These are phyloP conservation scores for Siphlonurus alternatus DNA, from an alignment of 2,888 invertebrate species.

Conservation along the genomic window DNA sequence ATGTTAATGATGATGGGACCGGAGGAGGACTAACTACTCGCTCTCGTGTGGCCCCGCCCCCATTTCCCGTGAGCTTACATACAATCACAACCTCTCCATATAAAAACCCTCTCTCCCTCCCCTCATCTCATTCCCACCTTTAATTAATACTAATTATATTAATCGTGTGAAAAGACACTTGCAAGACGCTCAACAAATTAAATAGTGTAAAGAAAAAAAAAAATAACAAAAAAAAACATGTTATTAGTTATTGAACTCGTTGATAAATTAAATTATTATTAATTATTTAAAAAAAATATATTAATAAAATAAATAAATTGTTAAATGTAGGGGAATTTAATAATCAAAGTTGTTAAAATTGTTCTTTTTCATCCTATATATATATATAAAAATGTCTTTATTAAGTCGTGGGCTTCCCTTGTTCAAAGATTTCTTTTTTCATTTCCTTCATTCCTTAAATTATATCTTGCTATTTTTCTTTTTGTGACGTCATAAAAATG, in stretches of 20 bases:
- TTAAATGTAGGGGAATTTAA: not conserved
- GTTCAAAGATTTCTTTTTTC: too few relatives aligned
- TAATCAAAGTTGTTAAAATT: too few relatives aligned
- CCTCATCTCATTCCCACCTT: too few relatives aligned
- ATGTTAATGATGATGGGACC: conserved; percentile 76
- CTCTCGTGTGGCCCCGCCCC: not conserved
- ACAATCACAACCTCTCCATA: not conserved
- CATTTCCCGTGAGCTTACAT: not conserved
- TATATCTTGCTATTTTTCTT: too few relatives aligned
- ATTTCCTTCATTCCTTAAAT: too few relatives aligned
- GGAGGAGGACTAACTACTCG: conserved; percentile 36
- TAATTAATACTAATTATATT: too few relatives aligned
- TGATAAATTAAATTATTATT: not conserved
- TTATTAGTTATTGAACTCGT: not conserved
- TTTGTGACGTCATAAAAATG: too few relatives aligned
- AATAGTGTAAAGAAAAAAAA: not conserved
- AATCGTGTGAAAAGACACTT: not conserved
- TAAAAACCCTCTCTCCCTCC: not conserved
- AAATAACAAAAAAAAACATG: not conserved
- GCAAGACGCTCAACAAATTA: not conserved
- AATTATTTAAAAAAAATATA: not conserved
- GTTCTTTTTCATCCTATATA: not conserved
- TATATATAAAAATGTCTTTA: too few relatives aligned
- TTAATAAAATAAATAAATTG: not conserved
- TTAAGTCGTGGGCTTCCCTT: too few relatives aligned